Evolutionary conservation across 1,140 invertebrate genomes (phyloP).

Genomic region (Dendrolimus kikuchii): DNA sequence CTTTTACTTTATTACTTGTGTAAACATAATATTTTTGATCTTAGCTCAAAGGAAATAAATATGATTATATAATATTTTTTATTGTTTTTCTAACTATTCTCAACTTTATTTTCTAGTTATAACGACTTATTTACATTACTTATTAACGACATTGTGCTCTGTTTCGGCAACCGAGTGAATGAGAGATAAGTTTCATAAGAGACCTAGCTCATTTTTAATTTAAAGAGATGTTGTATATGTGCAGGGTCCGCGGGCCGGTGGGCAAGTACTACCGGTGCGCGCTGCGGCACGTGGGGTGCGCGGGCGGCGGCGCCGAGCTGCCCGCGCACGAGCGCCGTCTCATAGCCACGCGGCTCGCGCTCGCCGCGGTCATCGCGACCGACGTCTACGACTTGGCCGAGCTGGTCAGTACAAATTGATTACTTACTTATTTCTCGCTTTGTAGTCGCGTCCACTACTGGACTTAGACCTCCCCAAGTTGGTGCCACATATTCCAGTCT

Average conservation of each 20-base stretch:
- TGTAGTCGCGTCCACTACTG: no score
- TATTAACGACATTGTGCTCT: not conserved
- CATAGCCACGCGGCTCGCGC: slow-evolving; percentile 90
- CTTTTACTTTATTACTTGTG: no score
- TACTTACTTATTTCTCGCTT: not conserved
- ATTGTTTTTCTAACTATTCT: no score
- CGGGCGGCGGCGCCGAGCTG: slow-evolving; percentile 80
- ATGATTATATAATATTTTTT: no score
- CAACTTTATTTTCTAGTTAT: no score
- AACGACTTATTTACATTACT: not conserved
- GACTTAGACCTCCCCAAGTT: no score
- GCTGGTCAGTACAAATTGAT: slow-evolving; percentile 74
- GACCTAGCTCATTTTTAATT: slow-evolving; percentile 24
- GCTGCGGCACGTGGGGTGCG: slow-evolving; percentile 95
- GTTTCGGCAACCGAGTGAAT: not conserved
- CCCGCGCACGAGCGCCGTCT: slow-evolving; percentile 81
- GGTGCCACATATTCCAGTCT: no score
- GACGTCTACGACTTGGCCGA: slow-evolving; percentile 99
- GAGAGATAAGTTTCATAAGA: not conserved
- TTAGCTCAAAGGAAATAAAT: no score
- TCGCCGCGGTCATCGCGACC: slow-evolving; percentile 95
- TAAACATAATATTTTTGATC: no score
- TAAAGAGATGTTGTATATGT: slow-evolving; percentile 23
- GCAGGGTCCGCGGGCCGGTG: slow-evolving; percentile 86
- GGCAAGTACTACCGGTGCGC: slow-evolving; percentile 96